These are phyloP conservation scores for Oryctolagus cuniculus DNA, from an alignment of 2,113 vertebrate genomes.

Conservation along the genomic window mOryCun1.1 NC_091432.1:177403501-177404000, in stretches of 20 bases:
- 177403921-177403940: neutral
- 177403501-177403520: neutral
- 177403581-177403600: neutral
- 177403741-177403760: neutral
- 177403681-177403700: neutral
- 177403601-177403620: neutral
- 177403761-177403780: neutral
- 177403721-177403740: neutral
- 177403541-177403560: neutral
- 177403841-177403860: neutral
- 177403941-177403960: neutral
- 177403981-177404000: neutral
- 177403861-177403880: neutral
- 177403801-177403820: neutral
- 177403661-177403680: neutral
- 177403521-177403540: neutral
- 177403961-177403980: neutral
- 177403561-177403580: neutral
- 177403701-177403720: neutral
- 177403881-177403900: neutral
- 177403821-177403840: fast-evolving
- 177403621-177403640: neutral
- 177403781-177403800: neutral
- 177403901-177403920: neutral
- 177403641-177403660: neutral